Conservation (phyloP, 2,113 vertebrate genomes). For the Rallus limicola region DNA sequence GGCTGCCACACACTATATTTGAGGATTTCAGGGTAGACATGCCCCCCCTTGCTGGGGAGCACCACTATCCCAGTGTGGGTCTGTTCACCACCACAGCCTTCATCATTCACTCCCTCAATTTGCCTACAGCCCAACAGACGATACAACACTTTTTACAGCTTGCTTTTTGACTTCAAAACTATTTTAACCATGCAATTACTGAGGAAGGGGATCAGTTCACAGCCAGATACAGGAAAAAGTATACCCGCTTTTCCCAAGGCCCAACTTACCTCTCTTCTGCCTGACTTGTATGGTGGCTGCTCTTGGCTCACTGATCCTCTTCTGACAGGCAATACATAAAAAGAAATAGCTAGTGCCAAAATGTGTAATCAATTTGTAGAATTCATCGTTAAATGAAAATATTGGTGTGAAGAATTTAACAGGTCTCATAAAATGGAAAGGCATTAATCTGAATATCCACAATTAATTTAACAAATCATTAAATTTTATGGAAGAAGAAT, state of each 20-base stretch:
- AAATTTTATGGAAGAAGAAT: background rate
- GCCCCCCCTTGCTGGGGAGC: fast-evolving
- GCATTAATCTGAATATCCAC: background rate
- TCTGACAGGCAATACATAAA: background rate
- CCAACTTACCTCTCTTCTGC: fast-evolving
- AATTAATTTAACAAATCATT: background rate
- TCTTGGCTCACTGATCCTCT: background rate
- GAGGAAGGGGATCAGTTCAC: background rate
- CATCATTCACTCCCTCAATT: fast-evolving
- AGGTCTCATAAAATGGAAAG: background rate
- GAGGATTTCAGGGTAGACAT: background rate
- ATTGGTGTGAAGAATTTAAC: background rate
- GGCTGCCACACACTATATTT: fast-evolving
- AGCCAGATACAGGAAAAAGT: background rate
- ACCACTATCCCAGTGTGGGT: fast-evolving
- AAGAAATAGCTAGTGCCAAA: background rate
- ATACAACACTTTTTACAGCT: background rate
- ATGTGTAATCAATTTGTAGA: background rate
- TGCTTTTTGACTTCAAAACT: background rate
- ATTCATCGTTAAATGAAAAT: background rate
- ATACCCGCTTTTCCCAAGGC: background rate
- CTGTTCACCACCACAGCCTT: background rate
- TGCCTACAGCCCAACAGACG: background rate
- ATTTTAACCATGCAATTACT: background rate
- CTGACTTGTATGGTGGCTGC: fast-evolving